Conservation (phyloP, 2,797 vertebrate species). For the Myotis pilosus region DNA sequence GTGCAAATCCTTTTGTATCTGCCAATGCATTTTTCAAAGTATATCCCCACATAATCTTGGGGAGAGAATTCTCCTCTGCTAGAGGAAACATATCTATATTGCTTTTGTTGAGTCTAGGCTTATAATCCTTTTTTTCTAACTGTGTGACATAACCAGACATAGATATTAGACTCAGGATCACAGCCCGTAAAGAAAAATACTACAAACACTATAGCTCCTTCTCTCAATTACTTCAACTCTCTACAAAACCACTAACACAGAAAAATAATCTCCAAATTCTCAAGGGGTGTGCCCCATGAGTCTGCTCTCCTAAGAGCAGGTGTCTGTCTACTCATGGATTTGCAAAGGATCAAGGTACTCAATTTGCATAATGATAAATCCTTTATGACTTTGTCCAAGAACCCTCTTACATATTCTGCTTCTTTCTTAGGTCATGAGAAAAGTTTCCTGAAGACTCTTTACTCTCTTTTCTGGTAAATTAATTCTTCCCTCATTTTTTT, state of each 20-base stretch:
- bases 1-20: not conserved
- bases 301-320: not conserved
- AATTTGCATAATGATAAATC: not conserved
- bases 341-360: not conserved
- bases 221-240: conserved; percentile 30
- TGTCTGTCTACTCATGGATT: not conserved
- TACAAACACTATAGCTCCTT: not conserved
- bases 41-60: not conserved
- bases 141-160: not conserved
- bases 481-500: not conserved
- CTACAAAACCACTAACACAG: not conserved
- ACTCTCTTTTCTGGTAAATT: not conserved
- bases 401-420: not conserved
- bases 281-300: not conserved
- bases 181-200: not conserved
- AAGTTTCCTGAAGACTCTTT: not conserved
- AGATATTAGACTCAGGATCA: not conserved
- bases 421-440: not conserved
- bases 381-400: not conserved
- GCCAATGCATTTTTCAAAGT: conserved; percentile 40
- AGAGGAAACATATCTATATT: not conserved
- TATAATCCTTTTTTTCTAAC: not conserved
- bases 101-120: conserved; percentile 16
- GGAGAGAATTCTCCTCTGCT: not conserved
- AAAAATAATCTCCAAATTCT: not conserved